Percentiles rank a stretch among this genome's conserved stretches.
Conservation (phyloP, 2,113 vertebrate genomes). For the Odocoileus virginianus region DNA sequence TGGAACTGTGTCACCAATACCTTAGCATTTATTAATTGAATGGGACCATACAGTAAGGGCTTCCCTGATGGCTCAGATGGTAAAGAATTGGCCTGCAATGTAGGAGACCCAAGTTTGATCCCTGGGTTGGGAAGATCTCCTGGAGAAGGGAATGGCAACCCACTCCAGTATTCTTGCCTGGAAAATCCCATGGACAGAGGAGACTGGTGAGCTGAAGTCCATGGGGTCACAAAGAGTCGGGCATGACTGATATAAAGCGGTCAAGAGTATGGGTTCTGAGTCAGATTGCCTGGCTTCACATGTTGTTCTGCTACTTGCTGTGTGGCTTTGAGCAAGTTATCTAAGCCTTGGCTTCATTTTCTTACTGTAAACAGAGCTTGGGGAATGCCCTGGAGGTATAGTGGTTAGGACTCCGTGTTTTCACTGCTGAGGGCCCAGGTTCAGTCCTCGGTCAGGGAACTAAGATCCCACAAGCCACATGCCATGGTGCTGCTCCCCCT, state of each 20-base stretch:
- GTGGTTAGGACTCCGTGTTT: not conserved
- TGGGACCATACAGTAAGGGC: not conserved
- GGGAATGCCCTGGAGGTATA: not conserved
- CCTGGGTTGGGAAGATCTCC: not conserved
- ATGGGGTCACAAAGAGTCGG: not conserved
- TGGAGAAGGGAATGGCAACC: not conserved
- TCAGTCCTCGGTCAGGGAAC: not conserved
- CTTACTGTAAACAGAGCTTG: not conserved
- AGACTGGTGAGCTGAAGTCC: not conserved
- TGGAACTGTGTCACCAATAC: not conserved
- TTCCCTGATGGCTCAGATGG: not conserved
- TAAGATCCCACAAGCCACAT: not conserved
- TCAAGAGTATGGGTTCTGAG: not conserved
- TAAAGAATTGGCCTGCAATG: not conserved
- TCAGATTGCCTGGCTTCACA: not conserved
- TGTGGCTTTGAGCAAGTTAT: not conserved
- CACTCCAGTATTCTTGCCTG: not conserved
- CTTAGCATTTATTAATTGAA: not conserved
- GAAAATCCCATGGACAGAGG: not conserved
- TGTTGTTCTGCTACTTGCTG: not conserved
- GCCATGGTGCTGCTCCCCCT: fast-evolving
- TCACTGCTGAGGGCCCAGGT: not conserved
- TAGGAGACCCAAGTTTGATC: not conserved
- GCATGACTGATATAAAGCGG: not conserved
- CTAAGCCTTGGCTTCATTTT: not conserved